Evolutionary conservation across 1,140 invertebrate species (phyloP), one percentile per base, ranked within the genome.

Genomic region (Brachionus calyciflorus): DNA sequence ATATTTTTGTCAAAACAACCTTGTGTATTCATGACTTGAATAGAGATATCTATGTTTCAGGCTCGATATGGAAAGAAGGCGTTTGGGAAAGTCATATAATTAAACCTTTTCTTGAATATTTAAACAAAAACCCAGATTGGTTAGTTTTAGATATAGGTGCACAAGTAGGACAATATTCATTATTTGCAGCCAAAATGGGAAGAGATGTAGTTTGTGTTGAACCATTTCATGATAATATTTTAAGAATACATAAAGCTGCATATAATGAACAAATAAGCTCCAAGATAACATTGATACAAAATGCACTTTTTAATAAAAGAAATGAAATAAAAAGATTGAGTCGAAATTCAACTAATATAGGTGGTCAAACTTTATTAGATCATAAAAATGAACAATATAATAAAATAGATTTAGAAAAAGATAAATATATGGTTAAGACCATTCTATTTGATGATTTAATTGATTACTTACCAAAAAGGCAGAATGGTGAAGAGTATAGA

Each of bases 401-500:
- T n/a, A n/a, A n/a, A 10, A 48, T n/a, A 48, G 26, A 51, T 10
- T n/a, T 37, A 17, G 21, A n/a, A 48, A 24, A 19, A n/a, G 46
- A 73, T 41, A 21, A 24, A 0, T 73, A 51, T 55, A 2, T 26
- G 9, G 28, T 49, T 12, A 51, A 73, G 21, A 73, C 69, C 17
- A 73, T 73, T 12, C 40, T 44, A 33, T 53, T 73, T 14, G 69
- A 73, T 55, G 69, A 73, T 28, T 41, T 75, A 41, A 17, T 75
- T 41, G 10, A 44, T 10, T 4, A 41, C 5, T 6, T 73, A 10
- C 69, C 69, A n/a, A 37, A 37, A 17, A 28, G 37, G 17, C 9
- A 26, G n/a, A 60, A 60, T 37, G 33, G 55, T 19, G 26, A 37
- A 55, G 21, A 37, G 17, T 49, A 41, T 55, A 30, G 21, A 21